phyloP scores from a whole-genome alignment of 2,888 invertebrate genomes.

The Ennomos quercinarius region DNA sequence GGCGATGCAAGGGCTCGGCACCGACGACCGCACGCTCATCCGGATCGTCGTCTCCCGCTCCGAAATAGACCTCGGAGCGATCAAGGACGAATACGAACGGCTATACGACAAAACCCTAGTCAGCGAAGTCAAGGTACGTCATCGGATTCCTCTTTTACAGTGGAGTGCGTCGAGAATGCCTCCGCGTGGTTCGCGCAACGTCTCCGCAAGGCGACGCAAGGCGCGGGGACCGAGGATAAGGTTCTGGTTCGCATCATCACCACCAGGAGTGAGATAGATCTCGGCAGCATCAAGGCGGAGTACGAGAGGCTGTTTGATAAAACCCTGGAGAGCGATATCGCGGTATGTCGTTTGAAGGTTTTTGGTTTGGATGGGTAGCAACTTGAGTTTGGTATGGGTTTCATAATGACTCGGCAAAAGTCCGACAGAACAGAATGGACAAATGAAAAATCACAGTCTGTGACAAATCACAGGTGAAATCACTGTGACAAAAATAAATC shows the following conservation, averaged over 20 bases:
- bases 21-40: conserved; percentile 89
- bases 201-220: conserved; percentile 87
- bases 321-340: conserved; percentile 87
- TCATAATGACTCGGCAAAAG: too few species aligned
- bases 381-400: neutral
- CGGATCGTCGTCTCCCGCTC: conserved; percentile 89
- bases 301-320: conserved; percentile 89
- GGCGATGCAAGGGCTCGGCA: conserved; percentile 89
- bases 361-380: conserved; percentile 12
- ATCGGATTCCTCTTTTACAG: conserved; percentile 72
- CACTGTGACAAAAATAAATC: too few species aligned
- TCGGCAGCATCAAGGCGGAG: conserved; percentile 88
- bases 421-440: too few species aligned
- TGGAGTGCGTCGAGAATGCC: conserved; percentile 89
- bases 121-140: conserved; percentile 86
- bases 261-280: conserved; percentile 88
- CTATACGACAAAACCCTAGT: conserved; percentile 89
- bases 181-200: conserved; percentile 89
- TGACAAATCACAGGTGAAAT: too few species aligned
- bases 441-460: too few species aligned
- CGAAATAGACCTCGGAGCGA: conserved; percentile 89
- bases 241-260: conserved; percentile 89
- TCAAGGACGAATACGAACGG: conserved; percentile 89
- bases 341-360: conserved; percentile 71
- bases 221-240: conserved; percentile 89